Percentiles rank a stretch among this genome's conserved stretches.
These are phyloP conservation scores for Dromas ardeola DNA, from an alignment of 2,113 vertebrate genomes.

Conservation along the genomic window DNA sequence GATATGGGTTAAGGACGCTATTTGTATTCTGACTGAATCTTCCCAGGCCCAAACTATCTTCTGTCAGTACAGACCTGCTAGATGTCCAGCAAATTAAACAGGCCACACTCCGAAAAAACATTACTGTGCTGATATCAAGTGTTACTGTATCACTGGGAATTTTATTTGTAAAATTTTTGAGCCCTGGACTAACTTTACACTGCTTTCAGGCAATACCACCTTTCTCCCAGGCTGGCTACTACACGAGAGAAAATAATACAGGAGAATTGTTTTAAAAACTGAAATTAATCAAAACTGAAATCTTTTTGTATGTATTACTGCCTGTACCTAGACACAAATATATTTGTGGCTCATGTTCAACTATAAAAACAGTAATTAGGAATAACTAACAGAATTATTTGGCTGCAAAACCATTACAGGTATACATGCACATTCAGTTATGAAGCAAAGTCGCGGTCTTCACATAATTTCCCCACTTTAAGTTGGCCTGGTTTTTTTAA, in stretches of 20 bases:
- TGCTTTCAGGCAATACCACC: neutral
- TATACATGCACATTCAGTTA: neutral
- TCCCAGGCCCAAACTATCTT: neutral
- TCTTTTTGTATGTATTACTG: neutral
- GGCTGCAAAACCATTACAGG: neutral
- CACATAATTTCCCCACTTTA: neutral
- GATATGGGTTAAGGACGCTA: neutral
- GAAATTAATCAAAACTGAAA: neutral
- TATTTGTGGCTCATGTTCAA: neutral
- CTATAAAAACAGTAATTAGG: neutral
- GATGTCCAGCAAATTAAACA: neutral
- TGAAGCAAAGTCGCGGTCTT: neutral
- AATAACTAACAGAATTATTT: neutral
- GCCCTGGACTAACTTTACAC: neutral
- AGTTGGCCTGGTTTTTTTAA: neutral
- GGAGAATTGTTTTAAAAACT: neutral
- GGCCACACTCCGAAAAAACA: neutral
- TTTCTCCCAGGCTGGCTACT: neutral
- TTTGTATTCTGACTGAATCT: neutral
- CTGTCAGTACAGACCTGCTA: neutral
- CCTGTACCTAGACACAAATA: neutral
- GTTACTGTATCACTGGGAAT: neutral
- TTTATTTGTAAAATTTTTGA: neutral
- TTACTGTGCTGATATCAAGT: neutral
- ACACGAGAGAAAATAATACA: neutral